Conservation (phyloP, 2,888 invertebrate species). For the Anoplius nigerrimus region DNA sequence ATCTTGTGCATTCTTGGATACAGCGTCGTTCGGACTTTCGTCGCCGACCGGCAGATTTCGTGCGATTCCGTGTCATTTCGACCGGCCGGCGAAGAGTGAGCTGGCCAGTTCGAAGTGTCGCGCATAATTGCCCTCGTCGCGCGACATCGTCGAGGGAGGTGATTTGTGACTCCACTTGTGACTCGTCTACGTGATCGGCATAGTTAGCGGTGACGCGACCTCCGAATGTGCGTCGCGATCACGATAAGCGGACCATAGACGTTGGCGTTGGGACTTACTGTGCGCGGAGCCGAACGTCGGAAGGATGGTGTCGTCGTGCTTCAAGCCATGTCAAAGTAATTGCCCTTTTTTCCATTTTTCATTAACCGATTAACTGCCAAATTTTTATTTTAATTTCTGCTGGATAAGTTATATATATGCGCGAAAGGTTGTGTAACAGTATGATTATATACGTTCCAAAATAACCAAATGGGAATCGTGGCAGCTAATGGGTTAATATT, state of each 20-base stretch:
- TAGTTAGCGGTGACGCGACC: slow-evolving; percentile 14
- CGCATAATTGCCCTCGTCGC: not conserved
- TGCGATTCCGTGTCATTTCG: too few species aligned
- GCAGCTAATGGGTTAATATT: too few species aligned
- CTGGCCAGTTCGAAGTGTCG: too few species aligned
- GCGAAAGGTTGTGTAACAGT: too few species aligned
- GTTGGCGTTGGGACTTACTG: not conserved
- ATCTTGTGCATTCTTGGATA: too few species aligned
- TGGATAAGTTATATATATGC: not conserved
- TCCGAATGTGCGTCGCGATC: slow-evolving; percentile 19
- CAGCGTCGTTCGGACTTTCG: too few species aligned
- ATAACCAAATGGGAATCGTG: too few species aligned
- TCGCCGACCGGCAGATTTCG: too few species aligned
- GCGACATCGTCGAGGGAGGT: slow-evolving; percentile 6
- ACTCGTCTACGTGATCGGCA: slow-evolving; percentile 30
- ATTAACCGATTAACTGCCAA: too few species aligned
- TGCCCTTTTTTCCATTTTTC: not conserved
- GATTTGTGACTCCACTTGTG: slow-evolving; percentile 16
- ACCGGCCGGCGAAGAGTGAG: too few species aligned
- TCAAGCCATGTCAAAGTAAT: slow-evolving; percentile 11
- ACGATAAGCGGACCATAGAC: slow-evolving; percentile 5
- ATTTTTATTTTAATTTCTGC: not conserved
- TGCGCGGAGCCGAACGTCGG: not conserved
- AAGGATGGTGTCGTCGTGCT: slow-evolving; percentile 20
- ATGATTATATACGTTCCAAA: too few species aligned